Evolutionary conservation across 2,113 vertebrate genomes (phyloP).

Genomic region (Catharus fuscescens): DNA sequence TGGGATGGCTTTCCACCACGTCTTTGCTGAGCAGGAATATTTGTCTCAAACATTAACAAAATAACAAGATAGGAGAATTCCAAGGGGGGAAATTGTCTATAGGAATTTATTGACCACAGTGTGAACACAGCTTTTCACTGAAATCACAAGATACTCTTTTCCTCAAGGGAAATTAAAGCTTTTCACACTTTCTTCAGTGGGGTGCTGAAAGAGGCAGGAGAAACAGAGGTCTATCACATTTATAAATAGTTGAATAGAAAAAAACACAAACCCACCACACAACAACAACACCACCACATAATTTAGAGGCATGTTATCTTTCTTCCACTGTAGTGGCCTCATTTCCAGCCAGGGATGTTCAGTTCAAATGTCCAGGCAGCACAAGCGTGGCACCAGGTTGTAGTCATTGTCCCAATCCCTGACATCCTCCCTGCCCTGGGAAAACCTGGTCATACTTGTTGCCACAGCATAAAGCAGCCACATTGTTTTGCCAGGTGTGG

Average conservation of each 20-base stretch:
- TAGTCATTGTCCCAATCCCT: fast-evolving
- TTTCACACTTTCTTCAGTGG: constrained; percentile 53
- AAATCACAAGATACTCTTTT: constrained; percentile 41
- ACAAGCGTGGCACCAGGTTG: fast-evolving
- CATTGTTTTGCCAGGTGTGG: background rate
- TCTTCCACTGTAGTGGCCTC: background rate
- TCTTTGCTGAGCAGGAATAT: background rate
- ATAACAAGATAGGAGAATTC: background rate
- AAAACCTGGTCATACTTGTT: background rate
- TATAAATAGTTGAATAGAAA: constrained; percentile 49
- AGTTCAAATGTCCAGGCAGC: fast-evolving
- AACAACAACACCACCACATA: background rate
- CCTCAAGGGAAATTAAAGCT: constrained; percentile 63
- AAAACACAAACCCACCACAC: background rate
- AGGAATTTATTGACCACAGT: constrained; percentile 42
- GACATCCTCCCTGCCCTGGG: background rate
- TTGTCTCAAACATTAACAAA: background rate
- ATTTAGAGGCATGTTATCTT: background rate
- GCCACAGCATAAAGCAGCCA: background rate
- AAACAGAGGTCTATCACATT: constrained; percentile 48
- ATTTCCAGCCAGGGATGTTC: background rate
- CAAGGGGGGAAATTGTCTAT: background rate
- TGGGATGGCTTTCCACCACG: fast-evolving
- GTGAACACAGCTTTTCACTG: background rate
- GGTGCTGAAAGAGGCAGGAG: constrained; percentile 41